Conservation (phyloP, 1,140 invertebrate species). For the Drosophila sproati region DNA sequence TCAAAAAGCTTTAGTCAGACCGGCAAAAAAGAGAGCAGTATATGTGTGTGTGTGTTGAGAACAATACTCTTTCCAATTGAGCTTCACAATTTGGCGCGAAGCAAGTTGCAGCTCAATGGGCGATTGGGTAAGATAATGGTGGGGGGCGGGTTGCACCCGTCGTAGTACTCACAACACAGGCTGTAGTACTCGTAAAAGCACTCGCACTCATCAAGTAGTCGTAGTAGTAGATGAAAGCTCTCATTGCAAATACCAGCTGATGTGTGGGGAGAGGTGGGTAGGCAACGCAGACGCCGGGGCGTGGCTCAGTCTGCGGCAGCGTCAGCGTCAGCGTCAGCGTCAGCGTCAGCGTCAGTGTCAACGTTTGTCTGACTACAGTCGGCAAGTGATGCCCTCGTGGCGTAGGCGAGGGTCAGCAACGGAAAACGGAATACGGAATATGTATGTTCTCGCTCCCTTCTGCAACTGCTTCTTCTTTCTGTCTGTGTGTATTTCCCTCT, state of each 20-base stretch:
- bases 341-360: slow-evolving; percentile 15
- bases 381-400: slow-evolving; percentile 4
- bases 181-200: slow-evolving; percentile 6
- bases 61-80: neutral
- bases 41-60: neutral
- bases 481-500: neutral
- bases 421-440: neutral
- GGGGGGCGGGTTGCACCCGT: neutral
- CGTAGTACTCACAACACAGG: neutral
- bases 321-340: neutral
- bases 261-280: neutral
- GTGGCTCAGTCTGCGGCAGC: slow-evolving; percentile 17
- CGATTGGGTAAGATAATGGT: slow-evolving; percentile 30
- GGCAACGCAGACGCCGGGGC: slow-evolving; percentile 9
- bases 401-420: slow-evolving; percentile 11
- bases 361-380: slow-evolving; percentile 9
- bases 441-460: slow-evolving; percentile 5
- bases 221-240: neutral
- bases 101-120: neutral
- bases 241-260: neutral
- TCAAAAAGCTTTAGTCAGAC: slow-evolving; percentile 16
- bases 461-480: slow-evolving; percentile 5
- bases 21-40: slow-evolving; percentile 12
- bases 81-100: slow-evolving; percentile 60
- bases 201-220: neutral